Evolutionary conservation across 2,888 invertebrate genomes (phyloP).

Genomic region (Lasioglossum oenotherae): DNA sequence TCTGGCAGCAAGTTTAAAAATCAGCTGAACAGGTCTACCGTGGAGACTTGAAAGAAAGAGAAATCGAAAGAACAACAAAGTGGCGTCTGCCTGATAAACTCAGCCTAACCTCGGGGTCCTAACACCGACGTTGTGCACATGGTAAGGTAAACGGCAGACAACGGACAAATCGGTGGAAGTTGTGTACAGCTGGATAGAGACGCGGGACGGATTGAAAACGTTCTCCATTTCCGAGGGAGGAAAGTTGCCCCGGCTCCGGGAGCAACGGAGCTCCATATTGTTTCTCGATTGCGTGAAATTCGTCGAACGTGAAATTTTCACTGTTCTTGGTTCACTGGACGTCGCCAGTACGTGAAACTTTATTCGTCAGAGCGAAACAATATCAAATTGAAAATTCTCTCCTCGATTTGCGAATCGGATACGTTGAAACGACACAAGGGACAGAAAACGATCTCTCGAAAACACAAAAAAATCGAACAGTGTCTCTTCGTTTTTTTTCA

Average conservation of each 20-base stretch:
- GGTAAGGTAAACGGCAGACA: conserved; percentile 12
- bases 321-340: background rate
- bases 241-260: conserved; percentile 9
- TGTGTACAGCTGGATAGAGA: background rate
- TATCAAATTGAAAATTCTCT: conserved; percentile 12
- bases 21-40: background rate
- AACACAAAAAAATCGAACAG: background rate
- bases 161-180: conserved; percentile 8
- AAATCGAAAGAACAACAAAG: background rate
- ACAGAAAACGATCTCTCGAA: background rate
- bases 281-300: conserved; percentile 18
- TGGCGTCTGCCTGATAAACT: background rate
- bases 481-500: background rate
- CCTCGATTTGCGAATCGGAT: background rate
- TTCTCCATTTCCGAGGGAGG: background rate
- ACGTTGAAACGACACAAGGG: background rate
- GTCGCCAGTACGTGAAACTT: conserved; percentile 4
- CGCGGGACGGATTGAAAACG: conserved; percentile 10
- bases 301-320: conserved; percentile 24
- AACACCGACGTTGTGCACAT: conserved; percentile 28
- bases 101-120: background rate
- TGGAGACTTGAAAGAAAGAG: background rate
- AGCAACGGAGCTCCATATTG: background rate
- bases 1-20: background rate
- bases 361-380: background rate